These are phyloP conservation scores for Heterocephalus glaber DNA, from an alignment of 2,113 vertebrate genomes.

Conservation along the genomic window DNA sequence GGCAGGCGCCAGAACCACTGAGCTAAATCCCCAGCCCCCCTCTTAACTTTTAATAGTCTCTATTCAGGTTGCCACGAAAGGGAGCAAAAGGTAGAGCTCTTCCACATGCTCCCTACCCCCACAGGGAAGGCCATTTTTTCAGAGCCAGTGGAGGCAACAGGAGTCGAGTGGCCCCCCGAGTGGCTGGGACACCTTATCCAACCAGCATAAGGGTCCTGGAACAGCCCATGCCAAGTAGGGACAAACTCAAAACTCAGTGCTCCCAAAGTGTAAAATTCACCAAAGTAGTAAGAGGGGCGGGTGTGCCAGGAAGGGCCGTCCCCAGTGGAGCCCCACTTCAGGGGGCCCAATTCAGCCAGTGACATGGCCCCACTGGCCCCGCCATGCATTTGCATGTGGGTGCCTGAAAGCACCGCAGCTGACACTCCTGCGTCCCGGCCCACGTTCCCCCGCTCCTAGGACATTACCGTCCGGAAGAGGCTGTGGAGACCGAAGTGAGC, in stretches of 20 bases:
- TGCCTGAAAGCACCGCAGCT: neutral
- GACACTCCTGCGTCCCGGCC: too few relatives aligned
- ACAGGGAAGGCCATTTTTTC: neutral
- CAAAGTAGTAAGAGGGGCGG: neutral
- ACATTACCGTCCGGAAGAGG: neutral
- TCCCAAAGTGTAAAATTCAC: neutral
- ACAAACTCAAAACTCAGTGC: neutral
- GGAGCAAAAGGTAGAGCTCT: neutral
- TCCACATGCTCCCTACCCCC: too few relatives aligned
- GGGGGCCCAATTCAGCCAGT: neutral
- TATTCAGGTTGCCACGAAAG: too few relatives aligned
- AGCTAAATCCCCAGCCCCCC: too few relatives aligned
- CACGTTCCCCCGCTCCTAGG: fast-evolving
- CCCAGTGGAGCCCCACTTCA: neutral
- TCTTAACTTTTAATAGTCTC: neutral
- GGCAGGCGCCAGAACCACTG: too few relatives aligned
- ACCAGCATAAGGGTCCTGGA: neutral
- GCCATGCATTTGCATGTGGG: neutral
- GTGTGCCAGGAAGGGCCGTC: fast-evolving
- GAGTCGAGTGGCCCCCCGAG: neutral
- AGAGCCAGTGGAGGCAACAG: neutral
- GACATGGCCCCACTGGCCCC: neutral
- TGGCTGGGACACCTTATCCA: neutral
- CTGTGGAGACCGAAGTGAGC: neutral
- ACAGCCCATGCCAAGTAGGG: neutral